Base-by-base conservation (phyloP, 2,113 vertebrate species). In the Podarcis cretensis region DNA sequence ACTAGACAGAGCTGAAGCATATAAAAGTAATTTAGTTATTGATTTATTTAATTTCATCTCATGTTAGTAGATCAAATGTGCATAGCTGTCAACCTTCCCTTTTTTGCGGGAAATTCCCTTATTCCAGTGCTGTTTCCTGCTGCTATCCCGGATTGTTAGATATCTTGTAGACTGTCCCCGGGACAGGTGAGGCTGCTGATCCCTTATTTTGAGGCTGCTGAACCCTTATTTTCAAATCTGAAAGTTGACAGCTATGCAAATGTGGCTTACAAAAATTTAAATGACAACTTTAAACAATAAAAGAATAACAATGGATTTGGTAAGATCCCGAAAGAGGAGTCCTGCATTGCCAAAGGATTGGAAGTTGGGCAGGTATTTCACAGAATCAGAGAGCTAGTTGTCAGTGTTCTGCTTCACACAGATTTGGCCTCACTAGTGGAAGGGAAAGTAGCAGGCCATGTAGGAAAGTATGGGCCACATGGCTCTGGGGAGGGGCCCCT, bases 1-100 rank as follows among this genome's bases (percentile, higher is more conserved):
- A 87, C 3, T 12, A 37, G 37, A 40, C 0, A 0, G 37, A 7
- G 35, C 5, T 63, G 16, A 20, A 79, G 27, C 0, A 40, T 88
- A 35, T 68, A 57, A 66, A 1, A 0, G 27, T 77, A 37, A 35
- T 21, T 12, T 35, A 14, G 14, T 54, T 69, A 54, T 54, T 32
- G 25, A 12, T 14, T 73, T 65, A 81, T 65, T 54, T 32, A 59
- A 54, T 78, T 81, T 20, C 7, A 54, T 79, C 27, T 79, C 76
- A 54, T 13, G 21, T 30, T 73, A 54, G 66, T 32, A 71, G 66
- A 4, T 30, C 25, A 69, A 43, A n/a, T 30, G 25, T 43, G 12
- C 40, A 40, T 5, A 40, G 40, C 40, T 40, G 40, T 40, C 40
- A 40, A 40, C 40, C 5, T 40, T 40, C 40, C 40, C 40, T 40